Percentiles rank a stretch among this genome's conserved stretches.
phyloP scores from a whole-genome alignment of 2,888 invertebrate genomes.

The Synanthedon vespiformis region DNA sequence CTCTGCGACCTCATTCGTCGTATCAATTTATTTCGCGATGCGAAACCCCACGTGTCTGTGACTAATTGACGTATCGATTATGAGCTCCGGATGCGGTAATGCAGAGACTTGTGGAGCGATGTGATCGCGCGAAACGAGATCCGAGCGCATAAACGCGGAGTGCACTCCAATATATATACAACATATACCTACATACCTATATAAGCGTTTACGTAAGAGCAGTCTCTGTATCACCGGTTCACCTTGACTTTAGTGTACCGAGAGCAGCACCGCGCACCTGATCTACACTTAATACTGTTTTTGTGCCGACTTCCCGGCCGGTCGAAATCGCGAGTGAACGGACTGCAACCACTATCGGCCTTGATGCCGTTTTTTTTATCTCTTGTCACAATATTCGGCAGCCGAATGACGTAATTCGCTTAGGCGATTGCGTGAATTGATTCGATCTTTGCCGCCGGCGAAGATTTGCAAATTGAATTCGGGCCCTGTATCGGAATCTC shows the following conservation, averaged over 20 bases:
- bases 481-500: slow-evolving; percentile 15
- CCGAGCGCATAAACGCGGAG: not conserved
- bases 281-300: slow-evolving; percentile 17
- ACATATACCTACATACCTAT: too few species aligned
- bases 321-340: slow-evolving; percentile 63
- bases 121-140: slow-evolving; percentile 2
- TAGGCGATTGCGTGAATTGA: slow-evolving; percentile 43
- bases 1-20: slow-evolving; percentile 26
- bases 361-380: slow-evolving; percentile 38
- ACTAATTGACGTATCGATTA: slow-evolving; percentile 34
- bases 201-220: not conserved
- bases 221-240: slow-evolving; percentile 24
- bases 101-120: not conserved
- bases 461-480: slow-evolving; percentile 42
- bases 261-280: slow-evolving; percentile 9
- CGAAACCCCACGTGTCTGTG: slow-evolving; percentile 39
- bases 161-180: slow-evolving; percentile 3
- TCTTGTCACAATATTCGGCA: slow-evolving; percentile 47
- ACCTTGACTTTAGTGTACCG: slow-evolving; percentile 53
- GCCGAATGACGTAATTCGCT: slow-evolving; percentile 47
- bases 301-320: slow-evolving; percentile 27
- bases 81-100: slow-evolving; percentile 8
- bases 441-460: slow-evolving; percentile 32
- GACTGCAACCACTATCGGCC: slow-evolving; percentile 46
- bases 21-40: slow-evolving; percentile 16